Base-by-base conservation (phyloP, 2,888 invertebrate genomes). In the Archaeoteleia sp. region DNA sequence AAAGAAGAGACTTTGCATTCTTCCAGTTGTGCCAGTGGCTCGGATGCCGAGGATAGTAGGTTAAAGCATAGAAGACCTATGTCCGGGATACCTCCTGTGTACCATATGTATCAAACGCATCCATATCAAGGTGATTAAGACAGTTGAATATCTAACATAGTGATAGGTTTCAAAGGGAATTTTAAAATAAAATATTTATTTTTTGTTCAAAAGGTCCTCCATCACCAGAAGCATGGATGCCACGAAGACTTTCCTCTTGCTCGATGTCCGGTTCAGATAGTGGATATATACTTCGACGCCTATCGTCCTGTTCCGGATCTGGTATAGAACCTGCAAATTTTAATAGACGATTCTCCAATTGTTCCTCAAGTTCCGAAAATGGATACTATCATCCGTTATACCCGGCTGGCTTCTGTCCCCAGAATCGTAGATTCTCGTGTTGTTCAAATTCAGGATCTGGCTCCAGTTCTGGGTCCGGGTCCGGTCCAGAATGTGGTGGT, bases 221-320 rank as follows among this genome's bases (percentile, higher is more conserved):
- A 2, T 90, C 91, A 0, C 89, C 86, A 2, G 91, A 91, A 39
- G 89, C 90, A 12, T 91, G 90, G 87, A 83, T 90, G 60, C 87
- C 91, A 10, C 86, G 92, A 25, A 86, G 92, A 69, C 85, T 91
- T 76, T 92, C 91, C 39, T 90, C 92, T 15, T 91, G 92, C 74
- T 92, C 93, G 58, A 83, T 91, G 70, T 86, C 87, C 75, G 83
- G 88, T 35, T 87, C 89, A 6, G 88, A 89, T 17, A 87, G 87
- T 54, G 84, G 83, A 8, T 81, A 78, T 53, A 71, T 83, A n/a
- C 81, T 83, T 45, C 85, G 90, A 9, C 87, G 90, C 39, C 85
- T 87, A 76, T 90, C 90, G 0, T 88, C 87, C 1, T 86, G 86
- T 70, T 83, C 83, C 12, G 75, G 74, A 8, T 77, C 78, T 1